phyloP scores from a whole-genome alignment of 2,888 invertebrate species.

The Heliconius aoede region DNA sequence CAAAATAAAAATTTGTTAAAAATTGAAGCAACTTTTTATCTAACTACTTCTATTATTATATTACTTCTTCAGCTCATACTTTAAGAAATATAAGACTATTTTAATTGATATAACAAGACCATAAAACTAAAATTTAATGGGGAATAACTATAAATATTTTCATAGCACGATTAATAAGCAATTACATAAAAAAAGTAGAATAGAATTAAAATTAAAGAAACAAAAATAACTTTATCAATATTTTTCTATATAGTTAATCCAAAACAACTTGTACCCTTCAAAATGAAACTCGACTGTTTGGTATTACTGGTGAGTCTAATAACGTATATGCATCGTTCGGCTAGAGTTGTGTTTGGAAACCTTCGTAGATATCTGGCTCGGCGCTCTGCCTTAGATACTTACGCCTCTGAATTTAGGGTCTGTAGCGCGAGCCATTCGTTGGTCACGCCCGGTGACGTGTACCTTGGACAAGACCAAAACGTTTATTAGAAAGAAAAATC shows the following conservation, averaged over 20 bases:
- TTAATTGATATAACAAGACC: too few relatives aligned
- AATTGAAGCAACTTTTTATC: too few relatives aligned
- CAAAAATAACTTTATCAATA: not conserved
- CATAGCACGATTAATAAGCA: not conserved
- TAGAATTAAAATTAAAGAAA: not conserved
- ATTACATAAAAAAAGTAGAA: not conserved
- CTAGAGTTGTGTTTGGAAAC: slow-evolving; percentile 78
- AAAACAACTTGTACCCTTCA: too few relatives aligned
- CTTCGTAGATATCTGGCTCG: slow-evolving; percentile 69
- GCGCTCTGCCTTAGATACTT: slow-evolving; percentile 77
- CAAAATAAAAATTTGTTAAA: too few relatives aligned
- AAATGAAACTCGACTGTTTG: slow-evolving; percentile 76
- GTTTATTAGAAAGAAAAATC: slow-evolving; percentile 80
- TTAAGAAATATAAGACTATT: too few relatives aligned
- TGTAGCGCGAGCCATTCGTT: slow-evolving; percentile 84
- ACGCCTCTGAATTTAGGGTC: slow-evolving; percentile 83
- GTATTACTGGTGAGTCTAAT: slow-evolving; percentile 79
- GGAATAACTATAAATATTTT: not conserved
- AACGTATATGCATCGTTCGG: slow-evolving; percentile 69
- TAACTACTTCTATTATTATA: too few relatives aligned
- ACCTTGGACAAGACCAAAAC: slow-evolving; percentile 84
- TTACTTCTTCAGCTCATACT: too few relatives aligned
- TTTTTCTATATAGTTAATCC: too few relatives aligned
- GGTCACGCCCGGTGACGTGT: slow-evolving; percentile 83
- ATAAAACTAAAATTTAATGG: not conserved